Base-by-base conservation (phyloP, 35 echinoderm and acorn worm species). In the Lytechinus pictus region DNA sequence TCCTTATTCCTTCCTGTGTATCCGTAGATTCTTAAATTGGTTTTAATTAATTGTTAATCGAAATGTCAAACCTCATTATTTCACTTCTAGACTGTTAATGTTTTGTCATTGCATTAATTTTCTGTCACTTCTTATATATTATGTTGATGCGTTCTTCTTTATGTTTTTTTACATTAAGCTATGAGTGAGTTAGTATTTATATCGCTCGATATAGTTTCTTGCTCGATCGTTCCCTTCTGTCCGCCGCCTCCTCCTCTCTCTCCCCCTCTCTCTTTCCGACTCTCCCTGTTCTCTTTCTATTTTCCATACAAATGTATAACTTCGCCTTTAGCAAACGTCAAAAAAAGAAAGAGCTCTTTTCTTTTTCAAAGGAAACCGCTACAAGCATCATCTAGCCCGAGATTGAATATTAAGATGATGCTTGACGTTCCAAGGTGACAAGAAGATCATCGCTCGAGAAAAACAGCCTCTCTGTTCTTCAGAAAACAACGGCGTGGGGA, bases 361-460 rank as follows among this genome's bases (percentile, higher is more conserved):
- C 0, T n/a, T 11, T 94, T 94, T 94, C 55, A 94, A 94, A 52
- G 60, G 66, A 19, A 79, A 79, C 66, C 66, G 66, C 66, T 79
- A 14, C 66, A 79, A 79, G 66, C 66, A 8, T 79, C 19, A 24
- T 79, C 66, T 79, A 79, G 66, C 66, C 66, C n/a, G 19, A 79
- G 66, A 79, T 79, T 79, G 66, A 79, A 79, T 79, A 16, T 79
- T 79, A 79, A 79, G 66, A 79, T n/a, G 19, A 79, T 79, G 66
- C n/a, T 24, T 79, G 66, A 79, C 66, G 66, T 79, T 24, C 21
- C 66, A 79, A 79, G 66, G 66, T 79, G 66, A 79, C 66, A 79
- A 7, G 66, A 79, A 79, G 66, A 79, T 79, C 66, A 79, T 79
- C 66, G 66, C 21, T 79, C 19, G 66, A 79, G 66, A n/a, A 79